Conservation (phyloP, 2,113 vertebrate genomes). For the Sinocyclocheilus anshuiensis region DNA sequence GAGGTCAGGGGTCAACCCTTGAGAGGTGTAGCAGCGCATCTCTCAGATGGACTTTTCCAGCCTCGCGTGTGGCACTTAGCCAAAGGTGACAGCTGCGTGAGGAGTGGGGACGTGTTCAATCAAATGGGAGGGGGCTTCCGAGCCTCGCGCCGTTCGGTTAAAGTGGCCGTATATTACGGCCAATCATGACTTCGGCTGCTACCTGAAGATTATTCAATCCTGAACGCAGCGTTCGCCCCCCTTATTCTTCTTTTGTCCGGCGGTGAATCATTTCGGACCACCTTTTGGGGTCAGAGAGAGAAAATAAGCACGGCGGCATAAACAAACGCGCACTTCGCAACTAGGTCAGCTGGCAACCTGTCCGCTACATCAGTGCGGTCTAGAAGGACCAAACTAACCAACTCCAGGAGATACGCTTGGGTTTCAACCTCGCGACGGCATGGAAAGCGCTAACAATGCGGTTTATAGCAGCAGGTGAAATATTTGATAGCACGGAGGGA, state of each 20-base stretch:
- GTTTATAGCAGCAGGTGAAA: constrained; percentile 20
- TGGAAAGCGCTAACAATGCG: constrained; percentile 17
- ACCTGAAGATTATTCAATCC: constrained; percentile 15
- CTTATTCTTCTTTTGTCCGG: constrained; percentile 24
- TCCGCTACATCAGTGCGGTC: neutral
- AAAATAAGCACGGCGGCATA: constrained; percentile 27
- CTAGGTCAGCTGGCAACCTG: constrained; percentile 49
- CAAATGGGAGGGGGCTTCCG: constrained; percentile 54
- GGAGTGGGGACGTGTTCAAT: constrained; percentile 56
- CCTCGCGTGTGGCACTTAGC: constrained; percentile 66
- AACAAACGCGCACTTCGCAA: constrained; percentile 44
- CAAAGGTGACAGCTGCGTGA: constrained; percentile 60
- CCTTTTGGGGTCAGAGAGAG: constrained; percentile 21
- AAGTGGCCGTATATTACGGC: constrained; percentile 38
- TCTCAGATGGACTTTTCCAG: constrained; percentile 64
- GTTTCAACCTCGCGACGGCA: neutral
- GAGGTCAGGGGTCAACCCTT: constrained; percentile 65
- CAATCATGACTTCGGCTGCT: constrained; percentile 17
- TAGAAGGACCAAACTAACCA: neutral
- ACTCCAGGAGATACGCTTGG: neutral
- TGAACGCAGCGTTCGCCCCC: neutral
- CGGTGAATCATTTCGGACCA: constrained; percentile 28
- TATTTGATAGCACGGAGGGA: constrained; percentile 6
- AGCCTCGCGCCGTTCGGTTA: constrained; percentile 38
- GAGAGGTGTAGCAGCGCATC: constrained; percentile 54